A percentile compares a stretch with the other conserved stretches of the same genome.
phyloP scores from a whole-genome alignment of 2,113 vertebrate genomes.

The Megaptera novaeangliae region DNA sequence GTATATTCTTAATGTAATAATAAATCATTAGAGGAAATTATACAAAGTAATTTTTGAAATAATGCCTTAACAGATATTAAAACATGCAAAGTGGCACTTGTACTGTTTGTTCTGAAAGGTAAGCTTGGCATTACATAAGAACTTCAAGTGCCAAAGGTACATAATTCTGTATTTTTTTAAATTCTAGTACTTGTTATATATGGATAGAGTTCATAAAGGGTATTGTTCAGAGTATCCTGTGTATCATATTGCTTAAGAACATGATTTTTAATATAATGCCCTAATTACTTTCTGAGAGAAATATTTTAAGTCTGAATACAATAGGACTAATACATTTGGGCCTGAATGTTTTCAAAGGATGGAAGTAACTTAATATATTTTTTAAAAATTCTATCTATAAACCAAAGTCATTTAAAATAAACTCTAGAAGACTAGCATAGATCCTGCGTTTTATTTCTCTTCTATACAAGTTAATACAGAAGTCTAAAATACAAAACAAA shows the following conservation, averaged over 20 bases:
- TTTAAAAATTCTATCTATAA: background rate
- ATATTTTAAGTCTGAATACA: background rate
- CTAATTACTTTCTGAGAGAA: slow-evolving; percentile 1
- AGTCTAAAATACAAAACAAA: background rate
- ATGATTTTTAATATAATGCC: background rate
- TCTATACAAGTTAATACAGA: background rate
- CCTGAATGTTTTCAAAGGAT: background rate
- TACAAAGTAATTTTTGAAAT: background rate
- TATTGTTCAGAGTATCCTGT: background rate
- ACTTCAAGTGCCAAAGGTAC: background rate
- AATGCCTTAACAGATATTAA: background rate
- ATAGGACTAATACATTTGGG: background rate
- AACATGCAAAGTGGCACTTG: background rate
- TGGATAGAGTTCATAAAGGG: background rate
- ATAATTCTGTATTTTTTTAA: background rate
- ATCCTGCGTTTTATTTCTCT: background rate
- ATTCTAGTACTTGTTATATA: background rate
- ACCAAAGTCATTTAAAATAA: background rate
- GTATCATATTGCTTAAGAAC: background rate
- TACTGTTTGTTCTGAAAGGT: background rate
- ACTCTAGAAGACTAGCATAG: background rate
- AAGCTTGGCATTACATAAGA: background rate
- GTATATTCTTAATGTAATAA: background rate
- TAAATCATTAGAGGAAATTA: background rate
- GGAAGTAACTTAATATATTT: background rate